Conservation (phyloP, 2,888 invertebrate genomes). For the Papilio gigon region DNA sequence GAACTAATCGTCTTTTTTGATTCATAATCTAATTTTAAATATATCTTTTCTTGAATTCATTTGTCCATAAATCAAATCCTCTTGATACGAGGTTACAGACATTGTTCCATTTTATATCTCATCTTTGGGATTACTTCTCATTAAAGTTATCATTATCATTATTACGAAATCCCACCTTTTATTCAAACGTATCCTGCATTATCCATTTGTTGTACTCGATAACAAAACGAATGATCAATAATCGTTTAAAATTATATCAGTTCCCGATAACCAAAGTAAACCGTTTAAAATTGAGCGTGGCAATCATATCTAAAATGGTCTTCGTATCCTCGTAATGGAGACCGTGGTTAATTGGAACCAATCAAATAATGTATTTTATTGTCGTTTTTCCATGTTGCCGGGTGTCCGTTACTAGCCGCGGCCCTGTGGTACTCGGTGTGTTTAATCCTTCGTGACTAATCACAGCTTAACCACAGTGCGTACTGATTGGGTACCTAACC, state of each 20-base stretch:
- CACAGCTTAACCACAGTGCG: constrained; percentile 60
- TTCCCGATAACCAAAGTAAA: constrained; percentile 17
- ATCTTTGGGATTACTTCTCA: background rate
- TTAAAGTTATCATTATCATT: no score
- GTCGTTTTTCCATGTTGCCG: constrained; percentile 59
- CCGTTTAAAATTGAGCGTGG: constrained; percentile 58
- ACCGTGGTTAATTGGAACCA: constrained; percentile 76
- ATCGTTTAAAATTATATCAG: constrained; percentile 15
- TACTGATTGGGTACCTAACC: constrained; percentile 72
- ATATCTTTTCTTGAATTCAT: no score
- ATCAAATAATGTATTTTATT: constrained; percentile 78
- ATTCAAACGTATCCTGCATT: background rate
- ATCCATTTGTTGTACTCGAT: background rate
- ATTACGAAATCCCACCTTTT: no score
- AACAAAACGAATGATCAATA: constrained; percentile 10
- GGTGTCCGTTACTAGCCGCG: constrained; percentile 57
- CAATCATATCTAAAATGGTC: constrained; percentile 57
- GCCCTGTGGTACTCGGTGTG: constrained; percentile 56
- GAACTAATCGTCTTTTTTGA: no score
- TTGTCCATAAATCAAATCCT: no score
- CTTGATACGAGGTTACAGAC: background rate
- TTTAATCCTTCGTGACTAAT: constrained; percentile 77
- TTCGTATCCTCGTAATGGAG: constrained; percentile 61
- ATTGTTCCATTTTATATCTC: background rate
- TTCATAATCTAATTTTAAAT: no score